Base-by-base conservation (phyloP, 2,797 vertebrate genomes). In the Acipenser ruthenus region DNA sequence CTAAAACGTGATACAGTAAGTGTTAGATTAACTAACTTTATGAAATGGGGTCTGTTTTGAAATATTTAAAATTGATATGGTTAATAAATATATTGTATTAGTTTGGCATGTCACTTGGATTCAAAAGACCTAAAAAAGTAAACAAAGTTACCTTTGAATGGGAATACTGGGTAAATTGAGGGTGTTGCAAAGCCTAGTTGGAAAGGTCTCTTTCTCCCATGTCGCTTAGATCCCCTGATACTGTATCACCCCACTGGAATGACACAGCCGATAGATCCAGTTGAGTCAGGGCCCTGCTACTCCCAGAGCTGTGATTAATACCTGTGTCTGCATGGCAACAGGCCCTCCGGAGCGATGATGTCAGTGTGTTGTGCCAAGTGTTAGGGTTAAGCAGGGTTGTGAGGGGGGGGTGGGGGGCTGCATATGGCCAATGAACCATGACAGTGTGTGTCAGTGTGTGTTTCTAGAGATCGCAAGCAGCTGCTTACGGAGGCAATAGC, bases 261-360 rank as follows among this genome's bases (percentile, higher is more conserved):
- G 70, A 65, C 56, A 58, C 56, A 60, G 65, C 59, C 58, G 58
- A 69, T 60, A 65, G 61, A 68, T 63, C 59, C 68, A 62, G 72
- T 51, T 64, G 11, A 66, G 58, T 63, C 49, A 70, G 64, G 65
- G 68, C 63, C 59, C 50, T 47, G 49, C 9, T 49, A 49, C 47
- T 62, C 65, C 68, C 67, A 51, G 49, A 50, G 66, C 47, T 11
- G 56, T 66, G 64, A 72, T 73, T 73, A 68, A 58, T 71, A 63
- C 71, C 63, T 63, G 62, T 68, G 66, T 72, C 71, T 62, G 67
- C 65, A 71, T 70, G 66, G 62, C 55, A 66, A 74, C 60, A 56
- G 50, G 60, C 52, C 67, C 67, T 68, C 60, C 60, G 47, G 65
- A 65, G 63, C 53, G 12, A 64, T 73, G 72, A 75, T 71, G 70